Evolutionary conservation across 2,888 invertebrate genomes (phyloP).

Genomic region (Silvanus unidentatus): DNA sequence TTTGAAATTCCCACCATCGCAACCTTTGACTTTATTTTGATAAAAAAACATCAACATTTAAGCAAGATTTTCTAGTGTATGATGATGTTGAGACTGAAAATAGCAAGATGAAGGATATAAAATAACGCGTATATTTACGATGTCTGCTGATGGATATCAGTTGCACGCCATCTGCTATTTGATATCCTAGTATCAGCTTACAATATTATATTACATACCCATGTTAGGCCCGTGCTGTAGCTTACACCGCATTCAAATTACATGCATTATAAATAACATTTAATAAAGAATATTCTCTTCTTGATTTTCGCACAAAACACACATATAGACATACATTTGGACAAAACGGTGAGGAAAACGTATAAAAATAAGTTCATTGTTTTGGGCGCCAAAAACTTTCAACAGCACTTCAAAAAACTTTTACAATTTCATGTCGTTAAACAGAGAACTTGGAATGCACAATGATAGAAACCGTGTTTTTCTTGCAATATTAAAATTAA

Average conservation of each 20-base stretch:
- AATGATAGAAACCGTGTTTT: too few species aligned
- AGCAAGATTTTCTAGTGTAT: conserved; percentile 16
- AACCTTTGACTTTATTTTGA: too few species aligned
- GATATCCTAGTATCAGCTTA: conserved; percentile 38
- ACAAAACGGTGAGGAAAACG: too few species aligned
- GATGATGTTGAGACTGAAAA: conserved; percentile 15
- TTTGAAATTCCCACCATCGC: too few species aligned
- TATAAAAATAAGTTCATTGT: too few species aligned
- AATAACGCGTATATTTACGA: conserved; percentile 30
- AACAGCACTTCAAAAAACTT: too few species aligned
- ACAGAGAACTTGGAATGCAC: too few species aligned
- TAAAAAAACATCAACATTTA: conserved; percentile 10
- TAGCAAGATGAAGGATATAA: conserved; percentile 32
- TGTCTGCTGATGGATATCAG: conserved; percentile 42
- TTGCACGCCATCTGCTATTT: conserved; percentile 45
- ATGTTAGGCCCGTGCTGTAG: conserved; percentile 37
- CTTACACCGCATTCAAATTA: conserved; percentile 8
- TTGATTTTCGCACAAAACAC: too few species aligned
- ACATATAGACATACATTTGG: too few species aligned
- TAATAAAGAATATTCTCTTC: background rate
- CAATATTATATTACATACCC: conserved; percentile 34
- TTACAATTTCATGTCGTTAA: too few species aligned
- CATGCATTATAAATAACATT: conserved; percentile 1
- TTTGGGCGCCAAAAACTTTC: too few species aligned
- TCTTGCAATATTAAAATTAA: too few species aligned